Evolutionary conservation across 2,797 vertebrate species (phyloP), one percentile per base, ranked within the genome.

Genomic region (Sebastes kiyomatsui): DNA sequence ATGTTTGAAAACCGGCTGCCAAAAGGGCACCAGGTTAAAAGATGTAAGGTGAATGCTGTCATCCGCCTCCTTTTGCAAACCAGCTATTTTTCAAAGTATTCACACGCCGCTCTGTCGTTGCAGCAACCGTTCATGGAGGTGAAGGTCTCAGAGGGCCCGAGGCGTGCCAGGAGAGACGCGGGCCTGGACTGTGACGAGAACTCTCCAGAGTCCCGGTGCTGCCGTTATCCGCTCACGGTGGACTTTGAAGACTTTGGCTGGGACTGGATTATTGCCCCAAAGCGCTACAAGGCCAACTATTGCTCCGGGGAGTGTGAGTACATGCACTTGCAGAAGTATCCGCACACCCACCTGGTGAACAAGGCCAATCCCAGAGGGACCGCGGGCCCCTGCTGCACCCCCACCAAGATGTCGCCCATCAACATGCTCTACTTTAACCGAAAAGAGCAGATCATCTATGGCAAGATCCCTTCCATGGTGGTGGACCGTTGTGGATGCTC

Each of bases 211-310:
- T 97, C 98, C 1, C 96, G 97, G 8, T 99, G 98, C 80, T 99
- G 98, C 85, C 97, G 98, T 38, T 99, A 99, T 77, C 97, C 98
- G 0, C 96, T 99, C 86, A 99, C 97, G 0, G 98, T 99, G 91
- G 98, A 99, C 96, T 99, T 99, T 25, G 98, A 99, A 92, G 97
- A 97, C 76, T 98, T 99, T 2, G 98, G 98, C 75, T 99, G 97
- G 97, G 98, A 99, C 92, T 99, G 98, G 98, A 98, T 99, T 95
- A 99, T 99, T 3, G 98, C 98, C 33, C 98, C 98, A 7, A 99
- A 99, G 86, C 97, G 97, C 96, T 99, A 99, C 91, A 99, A 99
- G 95, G 98, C 98, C 25, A 98, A 99, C 88, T 98, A 99, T 71
- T 99, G 98, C 94, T 98, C 97, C 0, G 98, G 98, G 92, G 97